Evolutionary conservation across 2,797 vertebrate species (phyloP), one percentile per base, ranked within the genome.

Genomic region (Chaetophractus vellerosus): DNA sequence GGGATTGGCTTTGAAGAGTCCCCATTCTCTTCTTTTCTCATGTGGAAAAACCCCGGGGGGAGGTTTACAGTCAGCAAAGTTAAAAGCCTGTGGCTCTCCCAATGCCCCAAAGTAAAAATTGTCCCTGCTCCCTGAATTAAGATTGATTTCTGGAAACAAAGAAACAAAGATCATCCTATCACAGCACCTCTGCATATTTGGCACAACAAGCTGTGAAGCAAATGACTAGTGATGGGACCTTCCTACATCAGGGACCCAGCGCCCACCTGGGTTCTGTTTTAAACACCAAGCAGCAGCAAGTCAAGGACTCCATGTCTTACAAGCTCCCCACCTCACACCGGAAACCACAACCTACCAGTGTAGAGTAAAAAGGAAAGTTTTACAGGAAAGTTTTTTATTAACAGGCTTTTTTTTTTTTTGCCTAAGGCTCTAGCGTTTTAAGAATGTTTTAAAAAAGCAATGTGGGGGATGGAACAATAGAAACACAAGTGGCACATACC

Each of bases 401-500:
- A n/a, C n/a, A n/a, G 24, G 19, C 18, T 10, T 64, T 48, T 48
- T 9, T 28, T 33, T 64, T 66, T 55, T 55, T 55, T 38, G 41
- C 78, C 79, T 8, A 52, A 78, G 38, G 33, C 48, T 15, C 64
- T 23, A 21, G 9, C 31, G 5, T 26, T 52, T 23, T 5, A 41
- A 57, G 21, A 31, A 92, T 18, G 11, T 31, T 59, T 69, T 48
- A 26, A 36, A 36, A 18, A 33, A 8, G 23, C 28, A n/a, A 14
- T 0, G 0, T 2, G 28, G 57, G 0, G 15, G 16, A n/a, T 95
- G 45, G 50, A 41, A 61, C 21, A 15, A 26, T 0, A 19, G 75
- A 41, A 28, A n/a, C 21, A 6, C 19, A 7, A 57, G 41, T 2
- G 31, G n/a, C 2, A 90, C 98, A 31, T 98, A 99, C 99, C 99